A percentile compares a stretch with the other conserved stretches of the same genome.
Conservation (phyloP, 53 echinoderm and acorn worm species). For the Actinopyga echinites region DNA sequence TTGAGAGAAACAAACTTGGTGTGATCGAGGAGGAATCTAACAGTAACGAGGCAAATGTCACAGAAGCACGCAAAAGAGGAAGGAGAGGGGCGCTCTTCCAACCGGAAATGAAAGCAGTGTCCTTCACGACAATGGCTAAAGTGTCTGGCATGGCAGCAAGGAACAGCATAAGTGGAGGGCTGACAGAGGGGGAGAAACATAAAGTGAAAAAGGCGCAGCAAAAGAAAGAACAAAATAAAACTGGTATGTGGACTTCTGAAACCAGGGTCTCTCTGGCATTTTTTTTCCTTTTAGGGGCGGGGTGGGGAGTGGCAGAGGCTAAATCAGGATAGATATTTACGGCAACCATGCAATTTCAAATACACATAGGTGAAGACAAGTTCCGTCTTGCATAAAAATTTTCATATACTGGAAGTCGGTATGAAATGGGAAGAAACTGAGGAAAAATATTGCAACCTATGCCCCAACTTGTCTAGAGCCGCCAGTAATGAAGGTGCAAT, state of each 20-base stretch:
- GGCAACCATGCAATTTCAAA: no score
- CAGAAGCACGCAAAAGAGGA: constrained; percentile 47
- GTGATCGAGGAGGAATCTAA: background rate
- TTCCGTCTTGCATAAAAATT: no score
- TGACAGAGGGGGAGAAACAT: background rate
- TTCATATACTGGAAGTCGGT: no score
- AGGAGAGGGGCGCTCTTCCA: constrained; percentile 57
- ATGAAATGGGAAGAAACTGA: no score
- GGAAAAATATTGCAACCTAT: no score
- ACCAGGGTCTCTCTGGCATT: background rate
- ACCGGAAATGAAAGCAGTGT: constrained; percentile 35
- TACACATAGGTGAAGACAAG: no score
- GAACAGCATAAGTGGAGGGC: background rate
- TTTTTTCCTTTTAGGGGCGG: no score
- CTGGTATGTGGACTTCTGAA: background rate
- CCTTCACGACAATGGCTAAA: constrained; percentile 33
- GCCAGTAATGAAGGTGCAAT: no score
- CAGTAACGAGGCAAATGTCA: constrained; percentile 22
- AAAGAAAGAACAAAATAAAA: background rate
- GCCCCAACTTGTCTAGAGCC: no score
- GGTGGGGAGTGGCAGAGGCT: no score
- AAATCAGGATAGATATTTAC: no score
- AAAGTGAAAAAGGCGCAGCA: background rate
- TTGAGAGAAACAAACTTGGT: constrained; percentile 27
- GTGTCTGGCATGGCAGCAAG: background rate